These are phyloP conservation scores for Anticlea derivata DNA, from an alignment of 2,888 invertebrate genomes.

Conservation along the genomic window DNA sequence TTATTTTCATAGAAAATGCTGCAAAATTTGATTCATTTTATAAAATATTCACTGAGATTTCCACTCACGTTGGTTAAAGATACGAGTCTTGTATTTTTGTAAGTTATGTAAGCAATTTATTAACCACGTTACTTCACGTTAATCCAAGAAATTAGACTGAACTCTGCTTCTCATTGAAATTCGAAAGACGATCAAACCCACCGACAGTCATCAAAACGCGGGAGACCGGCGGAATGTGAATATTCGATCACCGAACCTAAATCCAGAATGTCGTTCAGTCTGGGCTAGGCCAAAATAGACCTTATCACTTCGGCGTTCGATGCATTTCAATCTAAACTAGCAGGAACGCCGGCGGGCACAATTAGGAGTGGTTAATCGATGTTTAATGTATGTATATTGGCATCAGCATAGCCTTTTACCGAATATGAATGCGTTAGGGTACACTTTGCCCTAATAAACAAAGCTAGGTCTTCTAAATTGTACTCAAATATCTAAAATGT, in stretches of 20 bases:
- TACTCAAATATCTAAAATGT: not conserved
- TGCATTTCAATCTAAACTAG: constrained; percentile 23
- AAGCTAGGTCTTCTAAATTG: not conserved
- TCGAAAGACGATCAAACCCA: constrained; percentile 43
- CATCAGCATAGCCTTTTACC: constrained; percentile 42
- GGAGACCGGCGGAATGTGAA: constrained; percentile 61
- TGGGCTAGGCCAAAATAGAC: constrained; percentile 40
- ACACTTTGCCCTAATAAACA: constrained; percentile 5
- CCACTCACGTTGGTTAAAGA: no score
- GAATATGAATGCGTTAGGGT: constrained; percentile 32
- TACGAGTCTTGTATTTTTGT: no score
- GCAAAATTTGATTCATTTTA: no score
- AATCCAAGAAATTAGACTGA: constrained; percentile 8
- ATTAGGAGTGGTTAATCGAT: constrained; percentile 56
- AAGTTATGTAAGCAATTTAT: no score
- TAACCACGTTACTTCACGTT: no score
- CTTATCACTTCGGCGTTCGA: constrained; percentile 34
- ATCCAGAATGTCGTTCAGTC: constrained; percentile 41
- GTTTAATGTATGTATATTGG: constrained; percentile 64
- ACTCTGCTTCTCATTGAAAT: constrained; percentile 21
- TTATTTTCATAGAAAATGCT: no score
- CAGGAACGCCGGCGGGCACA: constrained; percentile 42
- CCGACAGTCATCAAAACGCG: constrained; percentile 57
- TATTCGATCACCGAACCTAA: constrained; percentile 68
- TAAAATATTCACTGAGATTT: no score